Percentiles rank a stretch among this genome's conserved stretches.
These are phyloP conservation scores for Xiphydria camelus DNA, from an alignment of 2,888 invertebrate genomes.

Conservation along the genomic window DNA sequence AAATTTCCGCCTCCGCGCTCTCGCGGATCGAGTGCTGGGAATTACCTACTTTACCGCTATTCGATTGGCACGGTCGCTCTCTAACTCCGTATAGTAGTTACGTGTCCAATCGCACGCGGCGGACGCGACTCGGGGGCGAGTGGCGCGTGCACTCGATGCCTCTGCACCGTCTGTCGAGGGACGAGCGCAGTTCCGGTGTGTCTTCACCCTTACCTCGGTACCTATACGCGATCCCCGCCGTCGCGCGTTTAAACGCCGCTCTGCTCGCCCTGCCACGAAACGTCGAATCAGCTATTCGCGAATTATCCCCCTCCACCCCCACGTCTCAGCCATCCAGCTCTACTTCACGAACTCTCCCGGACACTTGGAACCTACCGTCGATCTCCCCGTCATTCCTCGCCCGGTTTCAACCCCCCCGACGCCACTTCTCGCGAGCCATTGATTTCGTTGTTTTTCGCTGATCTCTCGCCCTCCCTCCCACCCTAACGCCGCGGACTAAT, in stretches of 20 bases:
- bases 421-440: constrained; percentile 7
- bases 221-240: constrained; percentile 8
- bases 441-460: constrained; percentile 12
- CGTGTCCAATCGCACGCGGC: no score
- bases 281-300: constrained; percentile 40
- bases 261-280: constrained; percentile 18
- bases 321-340: no score
- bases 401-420: not conserved
- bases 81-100: no score
- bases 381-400: no score
- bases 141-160: no score
- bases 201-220: constrained; percentile 8
- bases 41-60: no score
- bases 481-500: constrained; percentile 25
- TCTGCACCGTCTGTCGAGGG: no score
- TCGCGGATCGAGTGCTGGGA: no score
- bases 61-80: no score
- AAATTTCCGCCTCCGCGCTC: no score
- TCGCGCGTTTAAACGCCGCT: constrained; percentile 6
- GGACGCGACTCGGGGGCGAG: no score
- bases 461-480: constrained; percentile 11
- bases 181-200: no score
- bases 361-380: not conserved
- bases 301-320: constrained; percentile 30
- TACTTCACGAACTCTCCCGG: constrained; percentile 13